Evolutionary conservation across 2,888 invertebrate species (phyloP).

Genomic region (Drosophila meridionalis): DNA sequence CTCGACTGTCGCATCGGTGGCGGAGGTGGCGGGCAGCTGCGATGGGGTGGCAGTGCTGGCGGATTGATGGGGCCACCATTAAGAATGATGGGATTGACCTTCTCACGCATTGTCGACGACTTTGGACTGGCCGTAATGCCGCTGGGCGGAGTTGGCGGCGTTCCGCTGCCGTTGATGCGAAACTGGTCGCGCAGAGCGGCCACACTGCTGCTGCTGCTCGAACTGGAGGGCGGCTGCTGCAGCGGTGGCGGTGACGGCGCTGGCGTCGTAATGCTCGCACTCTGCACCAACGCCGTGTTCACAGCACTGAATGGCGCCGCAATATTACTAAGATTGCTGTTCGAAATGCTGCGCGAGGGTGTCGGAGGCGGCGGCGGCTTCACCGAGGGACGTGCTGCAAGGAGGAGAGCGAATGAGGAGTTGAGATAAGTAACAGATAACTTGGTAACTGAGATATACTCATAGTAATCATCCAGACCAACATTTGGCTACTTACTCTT

Average conservation of each 20-base stretch:
- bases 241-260: slow-evolving; percentile 63
- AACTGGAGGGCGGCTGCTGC: slow-evolving; percentile 73
- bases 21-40: slow-evolving; percentile 85
- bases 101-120: slow-evolving; percentile 62
- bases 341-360: slow-evolving; percentile 84
- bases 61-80: slow-evolving; percentile 82
- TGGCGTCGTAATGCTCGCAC: slow-evolving; percentile 55
- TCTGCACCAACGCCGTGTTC: slow-evolving; percentile 75
- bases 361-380: slow-evolving; percentile 85
- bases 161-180: slow-evolving; percentile 72
- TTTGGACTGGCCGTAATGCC: slow-evolving; percentile 68
- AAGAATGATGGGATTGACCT: slow-evolving; percentile 76
- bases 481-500: slow-evolving; percentile 71
- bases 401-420: slow-evolving; percentile 5
- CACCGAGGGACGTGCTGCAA: slow-evolving; percentile 83
- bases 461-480: too few relatives aligned
- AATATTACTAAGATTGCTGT: slow-evolving; percentile 83
- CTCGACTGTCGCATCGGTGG: slow-evolving; percentile 83
- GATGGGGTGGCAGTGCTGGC: slow-evolving; percentile 85
- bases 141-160: slow-evolving; percentile 64
- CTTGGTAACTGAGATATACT: too few relatives aligned
- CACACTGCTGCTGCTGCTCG: slow-evolving; percentile 81
- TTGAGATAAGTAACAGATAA: neutral
- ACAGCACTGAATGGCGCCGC: slow-evolving; percentile 74
- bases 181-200: slow-evolving; percentile 84